Conservation (phyloP, 1,140 invertebrate genomes). For the Drosophila mauritiana region DNA sequence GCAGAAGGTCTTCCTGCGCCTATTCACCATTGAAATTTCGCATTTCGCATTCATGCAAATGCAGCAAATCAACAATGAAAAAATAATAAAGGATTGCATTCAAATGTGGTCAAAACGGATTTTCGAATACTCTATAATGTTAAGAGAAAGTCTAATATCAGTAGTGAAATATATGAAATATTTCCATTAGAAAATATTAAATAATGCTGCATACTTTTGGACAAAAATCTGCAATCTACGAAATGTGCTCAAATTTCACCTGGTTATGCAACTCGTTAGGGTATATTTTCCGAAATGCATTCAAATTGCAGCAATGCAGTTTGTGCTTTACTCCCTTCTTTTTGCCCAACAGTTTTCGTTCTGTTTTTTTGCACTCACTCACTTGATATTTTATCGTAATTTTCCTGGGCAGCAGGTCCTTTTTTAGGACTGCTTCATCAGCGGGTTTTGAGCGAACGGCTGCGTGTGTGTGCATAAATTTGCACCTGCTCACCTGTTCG, state of each 20-base stretch:
- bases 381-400: slow-evolving; percentile 63
- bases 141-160: too few species aligned
- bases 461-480: slow-evolving; percentile 62
- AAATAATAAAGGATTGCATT: slow-evolving; percentile 43
- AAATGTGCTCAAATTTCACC: background rate
- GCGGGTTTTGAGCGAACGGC: slow-evolving; percentile 23
- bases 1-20: slow-evolving; percentile 64
- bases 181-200: background rate
- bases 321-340: slow-evolving; percentile 14
- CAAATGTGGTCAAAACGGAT: slow-evolving; percentile 3
- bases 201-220: background rate
- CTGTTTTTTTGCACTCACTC: slow-evolving; percentile 14
- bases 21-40: slow-evolving; percentile 77
- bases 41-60: slow-evolving; percentile 74
- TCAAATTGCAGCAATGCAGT: slow-evolving; percentile 68
- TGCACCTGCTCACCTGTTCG: slow-evolving; percentile 43
- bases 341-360: slow-evolving; percentile 5
- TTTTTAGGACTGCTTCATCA: slow-evolving; percentile 43
- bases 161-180: background rate
- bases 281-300: slow-evolving; percentile 53
- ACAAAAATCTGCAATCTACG: too few species aligned
- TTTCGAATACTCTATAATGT: slow-evolving; percentile 1
- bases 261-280: background rate
- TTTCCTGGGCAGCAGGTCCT: slow-evolving; percentile 46
- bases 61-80: slow-evolving; percentile 67